Conservation (phyloP, 2,113 vertebrate genomes). For the Erythrocercus mccallii region DNA sequence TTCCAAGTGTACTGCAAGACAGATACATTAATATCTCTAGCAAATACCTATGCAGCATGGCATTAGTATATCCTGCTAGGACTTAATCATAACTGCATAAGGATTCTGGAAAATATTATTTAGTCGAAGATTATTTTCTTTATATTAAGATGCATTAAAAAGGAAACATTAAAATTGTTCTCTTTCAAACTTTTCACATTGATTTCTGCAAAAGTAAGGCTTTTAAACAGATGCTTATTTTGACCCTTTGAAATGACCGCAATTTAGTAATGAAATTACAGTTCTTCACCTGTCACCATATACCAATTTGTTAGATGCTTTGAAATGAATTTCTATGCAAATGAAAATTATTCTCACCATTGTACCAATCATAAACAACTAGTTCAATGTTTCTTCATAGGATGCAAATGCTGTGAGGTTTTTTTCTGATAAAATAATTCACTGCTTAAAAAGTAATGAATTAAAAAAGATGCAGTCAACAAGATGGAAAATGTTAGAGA, state of each 20-base stretch:
- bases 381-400: slow-evolving; percentile 2
- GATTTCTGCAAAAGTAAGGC: background rate
- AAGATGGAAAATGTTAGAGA: background rate
- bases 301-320: background rate
- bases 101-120: background rate
- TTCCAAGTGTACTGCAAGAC: background rate
- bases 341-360: background rate
- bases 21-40: background rate
- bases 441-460: background rate
- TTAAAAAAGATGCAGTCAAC: background rate
- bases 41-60: background rate
- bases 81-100: background rate
- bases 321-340: slow-evolving; percentile 18
- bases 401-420: background rate
- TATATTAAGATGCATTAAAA: slow-evolving; percentile 18
- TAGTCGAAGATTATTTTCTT: background rate
- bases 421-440: slow-evolving; percentile 1
- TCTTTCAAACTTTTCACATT: background rate
- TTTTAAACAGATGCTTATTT: slow-evolving; percentile 15
- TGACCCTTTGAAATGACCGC: slow-evolving; percentile 33
- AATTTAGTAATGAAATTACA: slow-evolving; percentile 52
- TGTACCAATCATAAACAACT: background rate
- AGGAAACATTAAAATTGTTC: background rate
- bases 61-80: background rate
- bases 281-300: slow-evolving; percentile 19